A percentile compares a stretch with the other conserved stretches of the same genome.
Evolutionary conservation across 2,888 invertebrate genomes (phyloP).

Genomic region (Dryobota labecula): DNA sequence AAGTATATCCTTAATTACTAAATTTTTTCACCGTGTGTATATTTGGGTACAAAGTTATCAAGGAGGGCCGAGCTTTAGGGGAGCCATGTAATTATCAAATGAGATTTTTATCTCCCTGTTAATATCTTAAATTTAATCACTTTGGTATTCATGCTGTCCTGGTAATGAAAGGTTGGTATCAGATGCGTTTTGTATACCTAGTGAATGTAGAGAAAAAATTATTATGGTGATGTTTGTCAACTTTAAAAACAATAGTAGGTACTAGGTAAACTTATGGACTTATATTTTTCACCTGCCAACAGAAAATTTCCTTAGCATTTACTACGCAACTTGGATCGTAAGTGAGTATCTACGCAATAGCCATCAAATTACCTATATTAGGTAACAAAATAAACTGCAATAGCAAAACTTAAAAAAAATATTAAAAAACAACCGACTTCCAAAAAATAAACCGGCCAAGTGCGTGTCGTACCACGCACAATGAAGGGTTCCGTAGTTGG

Average conservation of each 20-base stretch:
- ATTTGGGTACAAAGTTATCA: slow-evolving; percentile 61
- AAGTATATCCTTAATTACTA: slow-evolving; percentile 61
- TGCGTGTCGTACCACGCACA: too few relatives aligned
- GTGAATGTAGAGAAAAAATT: background rate
- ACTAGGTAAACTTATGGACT: too few relatives aligned
- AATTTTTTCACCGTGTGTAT: slow-evolving; percentile 53
- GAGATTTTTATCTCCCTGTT: slow-evolving; percentile 74
- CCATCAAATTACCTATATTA: background rate
- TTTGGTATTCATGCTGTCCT: slow-evolving; percentile 54
- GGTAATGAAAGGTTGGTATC: background rate
- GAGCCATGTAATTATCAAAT: slow-evolving; percentile 75
- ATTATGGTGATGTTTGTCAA: background rate
- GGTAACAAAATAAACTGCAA: too few relatives aligned
- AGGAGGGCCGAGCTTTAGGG: slow-evolving; percentile 39
- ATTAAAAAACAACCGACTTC: too few relatives aligned
- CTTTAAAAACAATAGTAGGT: too few relatives aligned
- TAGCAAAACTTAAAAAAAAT: too few relatives aligned
- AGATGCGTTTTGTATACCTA: slow-evolving; percentile 15
- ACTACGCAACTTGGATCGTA: too few relatives aligned
- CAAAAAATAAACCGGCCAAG: too few relatives aligned
- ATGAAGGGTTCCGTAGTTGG: too few relatives aligned
- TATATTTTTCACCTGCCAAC: background rate
- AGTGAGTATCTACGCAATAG: background rate
- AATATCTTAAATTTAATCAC: slow-evolving; percentile 71
- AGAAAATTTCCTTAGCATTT: background rate